Base-by-base conservation (phyloP, 2,888 invertebrate species). In the Encarsia formosa region DNA sequence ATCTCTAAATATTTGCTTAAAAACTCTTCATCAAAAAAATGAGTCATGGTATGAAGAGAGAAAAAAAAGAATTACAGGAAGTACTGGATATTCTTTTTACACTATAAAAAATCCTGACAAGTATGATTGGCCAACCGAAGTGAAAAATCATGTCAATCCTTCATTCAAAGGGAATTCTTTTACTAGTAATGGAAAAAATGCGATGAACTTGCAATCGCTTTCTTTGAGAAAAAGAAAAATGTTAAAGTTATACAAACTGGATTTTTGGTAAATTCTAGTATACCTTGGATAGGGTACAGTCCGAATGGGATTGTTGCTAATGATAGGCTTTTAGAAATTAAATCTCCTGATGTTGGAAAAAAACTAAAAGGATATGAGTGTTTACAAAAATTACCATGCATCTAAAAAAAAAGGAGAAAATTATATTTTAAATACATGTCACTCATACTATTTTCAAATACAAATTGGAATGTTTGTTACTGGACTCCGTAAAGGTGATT, bases 271-370 rank as follows among this genome's bases (percentile, higher is more conserved):
- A 44, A 44, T 32, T 22, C 31, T n/a, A 3, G 22, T 5, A n/a
- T 44, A 15, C 44, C 32, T 13, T 44, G 44, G 44, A 31, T 44
- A 15, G 44, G 19, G 20, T 44, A 22, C 19, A 44, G 44, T 20
- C 31, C 44, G 16, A 34, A 44, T 19, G 44, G 32, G 5, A 32
- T 44, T 18, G 31, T 31, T 18, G 20, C 34, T 11, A 44, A 31
- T 18, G 13, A 15, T 13, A 15, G 22, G 4, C 20, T 44, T 22
- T 22, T 40, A 4, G 22, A 40, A 20, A 20, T 40, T 19, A 40
- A 40, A 40, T 19, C 4, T 11, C 46, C 46, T 26, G 16, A 8
- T 16, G 4, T 38, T n/a, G 45, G 45, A 5, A 45, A 45, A 45
- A 35, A 20, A 45, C 26, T 4, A 6, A n/a, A 11, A n/a, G 4